A percentile compares a stretch with the other conserved stretches of the same genome.
Conservation (phyloP, 2,888 invertebrate species). For the Trachelus troglodyta region DNA sequence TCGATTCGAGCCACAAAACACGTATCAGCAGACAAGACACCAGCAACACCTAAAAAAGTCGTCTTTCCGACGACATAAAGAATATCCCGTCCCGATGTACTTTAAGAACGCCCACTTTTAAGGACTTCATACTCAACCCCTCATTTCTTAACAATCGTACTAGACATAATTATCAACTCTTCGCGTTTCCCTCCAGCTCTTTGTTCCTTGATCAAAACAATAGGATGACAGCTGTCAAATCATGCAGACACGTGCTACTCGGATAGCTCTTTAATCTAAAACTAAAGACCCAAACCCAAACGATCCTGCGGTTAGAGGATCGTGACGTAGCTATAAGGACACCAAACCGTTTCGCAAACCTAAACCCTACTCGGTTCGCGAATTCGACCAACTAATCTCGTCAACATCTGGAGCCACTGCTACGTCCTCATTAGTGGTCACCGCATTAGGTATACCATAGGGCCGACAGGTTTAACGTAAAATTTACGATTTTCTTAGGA, state of each 20-base stretch:
- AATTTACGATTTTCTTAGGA: background rate
- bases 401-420: background rate
- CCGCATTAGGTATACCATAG: background rate
- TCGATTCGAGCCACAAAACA: no score
- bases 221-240: background rate
- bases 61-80: no score
- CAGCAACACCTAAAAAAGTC: no score
- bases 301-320: background rate
- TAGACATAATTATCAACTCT: background rate
- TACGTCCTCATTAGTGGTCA: background rate
- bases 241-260: background rate
- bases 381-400: background rate
- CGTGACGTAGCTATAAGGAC: background rate
- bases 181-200: background rate
- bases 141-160: background rate
- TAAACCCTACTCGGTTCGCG: background rate
- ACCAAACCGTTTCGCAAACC: background rate
- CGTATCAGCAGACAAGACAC: no score
- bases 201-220: background rate
- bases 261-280: background rate
- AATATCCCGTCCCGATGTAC: no score
- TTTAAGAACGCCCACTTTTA: background rate
- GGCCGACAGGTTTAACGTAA: background rate
- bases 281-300: background rate
- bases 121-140: background rate